phyloP scores from a whole-genome alignment of 1,140 invertebrate genomes.

The Nebria ingens region DNA sequence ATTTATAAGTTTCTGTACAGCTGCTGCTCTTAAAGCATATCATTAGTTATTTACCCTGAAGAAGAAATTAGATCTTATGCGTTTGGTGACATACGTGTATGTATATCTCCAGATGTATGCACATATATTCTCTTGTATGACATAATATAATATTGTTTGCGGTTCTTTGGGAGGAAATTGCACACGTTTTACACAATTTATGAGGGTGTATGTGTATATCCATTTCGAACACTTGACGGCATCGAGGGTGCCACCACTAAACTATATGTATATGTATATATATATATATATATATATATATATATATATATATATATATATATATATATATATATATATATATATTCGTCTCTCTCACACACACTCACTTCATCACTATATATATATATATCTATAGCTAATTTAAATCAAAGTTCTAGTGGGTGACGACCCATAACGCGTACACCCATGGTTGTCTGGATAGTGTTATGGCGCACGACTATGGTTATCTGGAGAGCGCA shows the following conservation, averaged over 20 bases:
- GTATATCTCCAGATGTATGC: not conserved
- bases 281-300: not conserved
- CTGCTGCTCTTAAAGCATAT: too few species aligned
- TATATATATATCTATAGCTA: too few species aligned
- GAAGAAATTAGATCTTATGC: too few species aligned
- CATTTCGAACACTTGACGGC: not conserved
- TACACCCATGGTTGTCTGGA: too few species aligned
- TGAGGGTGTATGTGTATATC: not conserved
- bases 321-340: slow-evolving; percentile 1
- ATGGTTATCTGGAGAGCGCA: too few species aligned
- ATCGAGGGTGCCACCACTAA: not conserved
- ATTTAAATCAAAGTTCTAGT: too few species aligned
- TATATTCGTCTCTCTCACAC: not conserved
- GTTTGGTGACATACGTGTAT: too few species aligned
- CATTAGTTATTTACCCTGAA: too few species aligned
- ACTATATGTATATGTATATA: not conserved
- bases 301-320: not conserved
- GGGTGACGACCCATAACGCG: too few species aligned
- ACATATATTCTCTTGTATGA: not conserved
- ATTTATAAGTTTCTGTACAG: too few species aligned
- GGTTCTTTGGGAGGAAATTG: not conserved
- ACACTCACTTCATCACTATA: too few species aligned
- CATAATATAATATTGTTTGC: not conserved
- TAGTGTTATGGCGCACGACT: too few species aligned
- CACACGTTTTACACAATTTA: not conserved